phyloP scores from a whole-genome alignment of 2,113 vertebrate species.

The Ailurus styani region DNA sequence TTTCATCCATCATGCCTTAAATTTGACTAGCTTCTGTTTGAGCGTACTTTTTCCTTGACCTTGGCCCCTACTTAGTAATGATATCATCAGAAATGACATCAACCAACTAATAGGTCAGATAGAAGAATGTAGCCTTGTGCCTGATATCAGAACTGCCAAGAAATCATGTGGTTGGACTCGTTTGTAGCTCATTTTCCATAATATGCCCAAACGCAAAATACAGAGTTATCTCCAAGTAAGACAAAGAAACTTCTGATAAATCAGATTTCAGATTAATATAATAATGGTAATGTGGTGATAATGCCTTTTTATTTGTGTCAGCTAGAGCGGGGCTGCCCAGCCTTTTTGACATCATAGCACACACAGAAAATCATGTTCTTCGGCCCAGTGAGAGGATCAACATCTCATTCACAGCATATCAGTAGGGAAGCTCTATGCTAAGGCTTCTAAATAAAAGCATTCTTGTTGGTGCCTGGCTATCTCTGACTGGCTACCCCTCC shows the following conservation, averaged over 20 bases:
- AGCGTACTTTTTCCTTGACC: background rate
- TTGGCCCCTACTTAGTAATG: background rate
- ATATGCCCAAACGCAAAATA: conserved; percentile 5
- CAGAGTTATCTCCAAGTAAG: background rate
- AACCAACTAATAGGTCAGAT: background rate
- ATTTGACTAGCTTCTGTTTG: conserved; percentile 11
- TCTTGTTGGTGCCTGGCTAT: background rate
- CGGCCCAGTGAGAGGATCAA: background rate
- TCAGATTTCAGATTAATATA: background rate
- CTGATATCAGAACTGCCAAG: background rate
- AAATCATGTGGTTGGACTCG: background rate
- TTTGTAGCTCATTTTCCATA: background rate
- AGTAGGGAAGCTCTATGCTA: background rate
- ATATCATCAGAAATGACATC: conserved; percentile 19
- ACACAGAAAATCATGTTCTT: background rate
- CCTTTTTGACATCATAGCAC: background rate
- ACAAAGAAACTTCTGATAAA: background rate
- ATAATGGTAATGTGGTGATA: background rate
- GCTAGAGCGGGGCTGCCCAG: background rate
- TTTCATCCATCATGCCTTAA: background rate
- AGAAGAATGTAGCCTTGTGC: background rate
- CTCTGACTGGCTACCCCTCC: background rate
- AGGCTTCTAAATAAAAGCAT: background rate
- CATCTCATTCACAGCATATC: background rate
- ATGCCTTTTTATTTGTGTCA: background rate